Evolutionary conservation across 2,888 invertebrate species (phyloP).

Genomic region (Scrobipalpa costella): DNA sequence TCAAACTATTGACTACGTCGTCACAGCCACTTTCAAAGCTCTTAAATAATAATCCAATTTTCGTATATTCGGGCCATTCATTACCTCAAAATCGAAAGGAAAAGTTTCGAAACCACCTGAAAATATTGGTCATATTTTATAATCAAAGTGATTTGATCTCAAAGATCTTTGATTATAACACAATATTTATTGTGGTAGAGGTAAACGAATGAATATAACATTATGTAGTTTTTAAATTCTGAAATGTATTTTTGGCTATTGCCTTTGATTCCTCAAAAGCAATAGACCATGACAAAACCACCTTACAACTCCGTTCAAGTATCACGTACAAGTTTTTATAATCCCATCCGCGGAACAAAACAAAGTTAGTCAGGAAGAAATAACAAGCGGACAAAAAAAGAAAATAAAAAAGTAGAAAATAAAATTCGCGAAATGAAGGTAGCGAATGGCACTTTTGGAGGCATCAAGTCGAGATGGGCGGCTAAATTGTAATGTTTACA

Average conservation of each 20-base stretch:
- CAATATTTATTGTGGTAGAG: no score
- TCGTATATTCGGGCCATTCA: slow-evolving; percentile 17
- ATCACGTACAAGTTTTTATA: slow-evolving; percentile 35
- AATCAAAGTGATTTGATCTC: no score
- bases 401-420: slow-evolving; percentile 56
- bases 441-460: slow-evolving; percentile 67
- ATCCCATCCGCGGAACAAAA: slow-evolving; percentile 39
- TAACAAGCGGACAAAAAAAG: slow-evolving; percentile 55
- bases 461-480: slow-evolving; percentile 70
- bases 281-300: slow-evolving; percentile 12
- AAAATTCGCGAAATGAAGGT: slow-evolving; percentile 64
- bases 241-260: no score
- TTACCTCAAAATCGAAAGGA: background rate
- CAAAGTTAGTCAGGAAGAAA: slow-evolving; percentile 57
- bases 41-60: slow-evolving; percentile 42
- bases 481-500: slow-evolving; percentile 76
- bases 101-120: background rate
- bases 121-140: no score
- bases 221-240: no score
- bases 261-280: background rate
- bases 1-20: slow-evolving; percentile 37
- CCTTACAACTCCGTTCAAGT: slow-evolving; percentile 5
- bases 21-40: slow-evolving; percentile 32
- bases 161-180: no score
- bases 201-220: no score